Evolutionary conservation across 2,888 invertebrate genomes (phyloP), one percentile per base, ranked within the genome.

Genomic region (Matsumyia berberina): DNA sequence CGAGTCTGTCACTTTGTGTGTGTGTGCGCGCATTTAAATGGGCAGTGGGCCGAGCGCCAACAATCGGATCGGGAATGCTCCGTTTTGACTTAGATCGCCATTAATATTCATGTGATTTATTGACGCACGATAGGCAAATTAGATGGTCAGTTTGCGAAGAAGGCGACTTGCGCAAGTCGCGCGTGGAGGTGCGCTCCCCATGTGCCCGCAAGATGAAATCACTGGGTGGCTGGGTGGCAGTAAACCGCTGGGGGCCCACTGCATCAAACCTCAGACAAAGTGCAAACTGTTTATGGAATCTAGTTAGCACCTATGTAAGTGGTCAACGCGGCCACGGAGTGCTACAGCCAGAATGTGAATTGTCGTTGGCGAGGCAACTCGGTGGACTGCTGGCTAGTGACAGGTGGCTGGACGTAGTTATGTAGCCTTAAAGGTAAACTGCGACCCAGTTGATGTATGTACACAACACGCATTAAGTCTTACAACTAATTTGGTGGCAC

Each of bases 91-190:
- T 67, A 67, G 49, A 39, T 57, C 62, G 60, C 70, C 72, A 86
- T 86, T 76, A 86, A 77, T 86, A 77, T 86, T 86, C 60, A 81
- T 86, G 86, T 86, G 81, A 86, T 76, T 81, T 86, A 86, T 86
- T 86, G 86, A 77, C 76, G 86, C 67, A 86, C 69, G 55, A 81
- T 76, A 77, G 76, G 81, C 81, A 86, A 81, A 81, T 81, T 70
- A 72, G 76, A 57, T 44, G 55, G 55, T 15, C 66, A 11, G 17
- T 37, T 31, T 49, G 67, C 33, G 42, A 64, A 73, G 57, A 57
- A 64, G 58, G 69, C 80, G 58, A 51, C 29, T 53, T 44, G 37
- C 29, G 44, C 24, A 46, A 46, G 51, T 37, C 33, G 39, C 33
- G 29, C 19, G 19, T 51, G 15, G 55, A 53, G 46, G 15, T 24